phyloP scores from a whole-genome alignment of 2,888 invertebrate genomes.

The Phaonia tiefii region DNA sequence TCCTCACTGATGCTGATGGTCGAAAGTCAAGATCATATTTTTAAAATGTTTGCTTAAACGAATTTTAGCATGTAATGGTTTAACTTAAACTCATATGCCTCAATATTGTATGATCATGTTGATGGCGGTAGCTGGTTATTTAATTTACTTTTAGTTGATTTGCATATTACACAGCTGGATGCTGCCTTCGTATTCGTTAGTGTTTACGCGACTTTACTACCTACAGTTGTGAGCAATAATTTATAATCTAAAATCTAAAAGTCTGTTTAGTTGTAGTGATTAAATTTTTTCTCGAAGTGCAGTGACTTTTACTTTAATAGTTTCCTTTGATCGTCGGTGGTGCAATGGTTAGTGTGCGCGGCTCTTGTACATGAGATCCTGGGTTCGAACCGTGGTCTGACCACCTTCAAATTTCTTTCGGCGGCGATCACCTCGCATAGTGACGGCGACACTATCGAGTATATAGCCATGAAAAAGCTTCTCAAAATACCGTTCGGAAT shows the following conservation, averaged over 20 bases:
- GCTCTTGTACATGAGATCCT: no score
- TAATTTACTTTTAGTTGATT: background rate
- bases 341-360: no score
- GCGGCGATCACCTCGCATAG: no score
- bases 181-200: background rate
- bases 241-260: background rate
- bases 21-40: no score
- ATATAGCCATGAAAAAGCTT: no score
- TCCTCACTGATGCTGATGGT: no score
- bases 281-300: background rate
- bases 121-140: no score
- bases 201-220: background rate
- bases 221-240: background rate
- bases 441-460: no score
- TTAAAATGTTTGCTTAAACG: background rate
- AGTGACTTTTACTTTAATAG: background rate
- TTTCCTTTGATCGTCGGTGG: background rate
- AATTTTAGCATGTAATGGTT: background rate
- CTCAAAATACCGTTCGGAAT: no score
- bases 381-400: no score
- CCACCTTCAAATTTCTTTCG: no score
- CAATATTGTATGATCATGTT: background rate
- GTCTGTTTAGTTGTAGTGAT: background rate
- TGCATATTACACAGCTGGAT: constrained; percentile 1
- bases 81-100: background rate